A percentile compares a stretch with the other conserved stretches of the same genome.
Conservation (phyloP, 2,113 vertebrate species). For the Felis catus region DNA sequence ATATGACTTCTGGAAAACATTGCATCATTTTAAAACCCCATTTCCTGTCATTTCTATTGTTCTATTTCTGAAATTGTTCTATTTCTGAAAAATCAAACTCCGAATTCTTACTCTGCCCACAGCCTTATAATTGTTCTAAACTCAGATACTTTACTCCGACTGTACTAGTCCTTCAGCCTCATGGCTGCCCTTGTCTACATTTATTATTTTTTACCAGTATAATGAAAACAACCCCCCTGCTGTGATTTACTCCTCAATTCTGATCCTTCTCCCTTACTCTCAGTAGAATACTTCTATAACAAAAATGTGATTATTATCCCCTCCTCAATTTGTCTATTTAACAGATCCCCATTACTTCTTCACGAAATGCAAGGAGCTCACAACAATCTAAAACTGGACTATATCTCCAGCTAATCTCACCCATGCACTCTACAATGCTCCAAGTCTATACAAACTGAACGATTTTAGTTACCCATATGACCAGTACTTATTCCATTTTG, state of each 20-base stretch:
- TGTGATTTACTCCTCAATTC: background rate
- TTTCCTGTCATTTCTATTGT: background rate
- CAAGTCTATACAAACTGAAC: background rate
- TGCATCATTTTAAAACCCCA: background rate
- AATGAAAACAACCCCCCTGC: background rate
- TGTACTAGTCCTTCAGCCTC: background rate
- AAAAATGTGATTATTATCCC: background rate
- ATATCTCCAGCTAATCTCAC: background rate
- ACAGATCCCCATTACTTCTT: background rate
- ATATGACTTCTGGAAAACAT: background rate
- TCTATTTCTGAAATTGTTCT: background rate
- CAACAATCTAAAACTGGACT: background rate
- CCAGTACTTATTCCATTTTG: background rate
- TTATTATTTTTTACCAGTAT: background rate
- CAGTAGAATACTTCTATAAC: background rate
- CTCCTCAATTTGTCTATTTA: too few relatives aligned
- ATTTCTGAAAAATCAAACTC: background rate
- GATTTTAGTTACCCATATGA: fast-evolving
- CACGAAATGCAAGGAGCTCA: background rate
- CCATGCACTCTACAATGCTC: background rate
- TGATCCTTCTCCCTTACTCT: background rate
- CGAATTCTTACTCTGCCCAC: background rate
- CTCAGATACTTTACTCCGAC: background rate
- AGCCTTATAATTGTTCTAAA: background rate
- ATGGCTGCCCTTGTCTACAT: background rate